Evolutionary conservation across 2,113 vertebrate genomes (phyloP).

Genomic region (Neodontobutis hainanensis): DNA sequence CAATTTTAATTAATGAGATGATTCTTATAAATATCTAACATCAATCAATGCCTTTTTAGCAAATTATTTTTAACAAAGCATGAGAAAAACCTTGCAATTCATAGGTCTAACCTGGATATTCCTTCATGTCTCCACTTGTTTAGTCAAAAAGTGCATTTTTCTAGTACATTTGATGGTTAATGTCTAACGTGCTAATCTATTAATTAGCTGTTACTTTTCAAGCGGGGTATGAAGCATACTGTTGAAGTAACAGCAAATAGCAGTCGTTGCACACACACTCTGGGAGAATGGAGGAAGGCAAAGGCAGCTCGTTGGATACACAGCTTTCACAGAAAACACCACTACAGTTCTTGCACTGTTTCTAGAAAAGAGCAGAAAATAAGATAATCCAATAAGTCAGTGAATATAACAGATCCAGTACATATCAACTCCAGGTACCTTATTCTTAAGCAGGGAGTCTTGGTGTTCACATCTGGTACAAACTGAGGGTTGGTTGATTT

Average conservation of each 20-base stretch:
- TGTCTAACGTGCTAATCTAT: neutral
- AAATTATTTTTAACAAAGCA: neutral
- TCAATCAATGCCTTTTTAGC: neutral
- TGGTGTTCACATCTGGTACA: slow-evolving; percentile 85
- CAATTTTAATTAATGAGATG: neutral
- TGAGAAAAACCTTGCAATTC: neutral
- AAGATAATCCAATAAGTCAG: neutral
- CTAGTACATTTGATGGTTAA: neutral
- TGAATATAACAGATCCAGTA: neutral
- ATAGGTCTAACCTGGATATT: too few species aligned
- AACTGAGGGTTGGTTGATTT: slow-evolving; percentile 54
- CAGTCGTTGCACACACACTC: slow-evolving; percentile 85
- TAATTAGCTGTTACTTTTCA: slow-evolving; percentile 58
- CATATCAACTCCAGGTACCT: slow-evolving; percentile 75
- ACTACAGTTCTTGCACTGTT: slow-evolving; percentile 85
- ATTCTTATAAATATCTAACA: neutral
- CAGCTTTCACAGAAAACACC: slow-evolving; percentile 86
- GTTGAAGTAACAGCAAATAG: slow-evolving; percentile 82
- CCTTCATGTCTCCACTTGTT: neutral
- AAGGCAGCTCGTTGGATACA: slow-evolving; percentile 83
- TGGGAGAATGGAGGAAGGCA: slow-evolving; percentile 90
- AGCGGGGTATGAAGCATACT: slow-evolving; percentile 84
- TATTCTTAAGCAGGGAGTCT: slow-evolving; percentile 72
- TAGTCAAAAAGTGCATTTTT: slow-evolving; percentile 52
- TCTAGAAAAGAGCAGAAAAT: slow-evolving; percentile 69